A percentile compares a stretch with the other conserved stretches of the same genome.
Conservation (phyloP, 1,140 invertebrate genomes). For the Drosophila trapezifrons region DNA sequence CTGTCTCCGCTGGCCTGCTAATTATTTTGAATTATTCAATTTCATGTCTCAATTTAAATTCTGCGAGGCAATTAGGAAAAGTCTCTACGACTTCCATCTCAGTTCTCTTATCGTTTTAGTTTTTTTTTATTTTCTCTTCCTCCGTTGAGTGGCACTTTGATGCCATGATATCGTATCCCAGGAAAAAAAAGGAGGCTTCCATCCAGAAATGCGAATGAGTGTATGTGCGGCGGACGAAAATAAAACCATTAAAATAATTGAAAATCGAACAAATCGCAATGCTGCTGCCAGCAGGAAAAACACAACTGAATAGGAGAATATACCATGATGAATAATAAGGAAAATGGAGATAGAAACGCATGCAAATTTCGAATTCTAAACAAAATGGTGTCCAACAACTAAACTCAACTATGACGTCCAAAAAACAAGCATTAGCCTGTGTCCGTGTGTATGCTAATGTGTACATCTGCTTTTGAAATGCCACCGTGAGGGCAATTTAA, state of each 20-base stretch:
- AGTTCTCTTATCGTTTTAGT: slow-evolving; percentile 63
- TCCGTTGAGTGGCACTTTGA: slow-evolving; percentile 76
- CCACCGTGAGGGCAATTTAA: slow-evolving; percentile 18
- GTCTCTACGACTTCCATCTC: slow-evolving; percentile 40
- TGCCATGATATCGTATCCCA: slow-evolving; percentile 44
- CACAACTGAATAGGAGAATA: slow-evolving; percentile 19
- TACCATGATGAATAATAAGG: slow-evolving; percentile 41
- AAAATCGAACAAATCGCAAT: slow-evolving; percentile 73
- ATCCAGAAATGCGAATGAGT: slow-evolving; percentile 74
- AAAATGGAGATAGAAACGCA: slow-evolving; percentile 42
- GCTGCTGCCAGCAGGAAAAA: slow-evolving; percentile 42
- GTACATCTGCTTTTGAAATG: slow-evolving; percentile 42
- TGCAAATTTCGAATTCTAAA: slow-evolving; percentile 51
- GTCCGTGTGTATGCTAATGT: slow-evolving; percentile 28
- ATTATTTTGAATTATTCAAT: slow-evolving; percentile 83
- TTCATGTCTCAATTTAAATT: slow-evolving; percentile 82
- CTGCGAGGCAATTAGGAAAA: slow-evolving; percentile 74
- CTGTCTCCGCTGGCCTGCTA: slow-evolving; percentile 56
- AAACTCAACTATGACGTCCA: slow-evolving; percentile 48
- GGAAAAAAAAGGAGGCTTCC: background rate
- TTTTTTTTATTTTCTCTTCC: slow-evolving; percentile 38
- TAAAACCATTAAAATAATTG: slow-evolving; percentile 82
- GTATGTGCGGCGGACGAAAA: slow-evolving; percentile 55
- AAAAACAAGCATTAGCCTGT: slow-evolving; percentile 16
- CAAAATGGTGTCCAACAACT: slow-evolving; percentile 48